phyloP scores from a whole-genome alignment of 2,888 invertebrate genomes.

The Clepsis dumicolana region DNA sequence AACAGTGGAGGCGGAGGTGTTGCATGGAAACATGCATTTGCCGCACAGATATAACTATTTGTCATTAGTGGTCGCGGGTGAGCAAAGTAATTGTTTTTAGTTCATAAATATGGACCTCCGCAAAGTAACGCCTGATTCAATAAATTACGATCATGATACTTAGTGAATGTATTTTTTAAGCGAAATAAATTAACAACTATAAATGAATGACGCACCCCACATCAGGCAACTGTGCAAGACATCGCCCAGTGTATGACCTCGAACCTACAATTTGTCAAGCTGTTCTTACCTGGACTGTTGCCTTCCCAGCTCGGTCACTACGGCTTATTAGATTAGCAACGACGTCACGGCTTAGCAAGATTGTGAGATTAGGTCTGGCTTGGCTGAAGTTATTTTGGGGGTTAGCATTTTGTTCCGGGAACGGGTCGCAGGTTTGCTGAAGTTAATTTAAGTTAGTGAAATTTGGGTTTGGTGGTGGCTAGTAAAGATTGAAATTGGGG shows the following conservation, averaged over 20 bases:
- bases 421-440: background rate
- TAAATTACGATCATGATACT: too few species aligned
- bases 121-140: too few species aligned
- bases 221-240: background rate
- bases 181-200: too few species aligned
- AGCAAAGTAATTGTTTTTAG: too few species aligned
- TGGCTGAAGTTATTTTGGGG: conserved; percentile 1
- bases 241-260: background rate
- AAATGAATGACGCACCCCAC: too few species aligned
- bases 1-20: too few species aligned
- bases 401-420: background rate
- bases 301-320: conserved; percentile 18
- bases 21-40: too few species aligned
- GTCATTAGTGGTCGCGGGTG: too few species aligned
- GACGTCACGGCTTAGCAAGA: conserved; percentile 6
- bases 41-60: too few species aligned
- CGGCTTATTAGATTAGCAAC: conserved; percentile 25
- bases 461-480: background rate
- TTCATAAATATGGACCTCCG: too few species aligned
- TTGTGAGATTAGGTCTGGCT: conserved; percentile 14
- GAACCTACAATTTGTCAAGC: conserved; percentile 35
- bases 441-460: background rate
- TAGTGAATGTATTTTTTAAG: too few species aligned
- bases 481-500: too few species aligned
- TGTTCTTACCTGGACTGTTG: conserved; percentile 22